phyloP scores from a whole-genome alignment of 2,888 invertebrate genomes.

The Dynastes tityus region DNA sequence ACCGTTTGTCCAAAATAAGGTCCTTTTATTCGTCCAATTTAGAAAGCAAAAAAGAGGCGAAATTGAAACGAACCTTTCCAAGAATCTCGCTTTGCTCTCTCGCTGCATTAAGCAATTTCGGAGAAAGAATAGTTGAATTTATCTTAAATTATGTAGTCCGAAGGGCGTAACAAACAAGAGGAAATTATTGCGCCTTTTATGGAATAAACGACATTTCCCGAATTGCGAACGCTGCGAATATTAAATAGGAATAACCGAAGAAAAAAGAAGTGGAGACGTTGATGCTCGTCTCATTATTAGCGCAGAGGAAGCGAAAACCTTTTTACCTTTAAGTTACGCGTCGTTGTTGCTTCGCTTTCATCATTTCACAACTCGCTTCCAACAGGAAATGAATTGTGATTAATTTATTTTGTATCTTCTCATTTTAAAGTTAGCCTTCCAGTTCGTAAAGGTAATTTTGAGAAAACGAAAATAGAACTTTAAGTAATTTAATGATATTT shows the following conservation, averaged over 20 bases:
- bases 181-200: slow-evolving; percentile 37
- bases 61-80: neutral
- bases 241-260: slow-evolving; percentile 26
- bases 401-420: slow-evolving; percentile 19
- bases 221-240: slow-evolving; percentile 39
- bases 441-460: slow-evolving; percentile 9
- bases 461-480: neutral
- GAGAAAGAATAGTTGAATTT: slow-evolving; percentile 38
- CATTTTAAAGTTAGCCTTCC: neutral
- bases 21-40: slow-evolving; percentile 1
- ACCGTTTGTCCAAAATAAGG: no score
- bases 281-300: slow-evolving; percentile 43
- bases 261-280: slow-evolving; percentile 11
- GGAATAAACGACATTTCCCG: slow-evolving; percentile 43
- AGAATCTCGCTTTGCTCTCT: slow-evolving; percentile 18
- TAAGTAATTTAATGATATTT: neutral
- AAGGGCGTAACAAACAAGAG: slow-evolving; percentile 45
- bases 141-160: slow-evolving; percentile 38
- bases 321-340: slow-evolving; percentile 19
- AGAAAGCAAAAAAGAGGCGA: neutral
- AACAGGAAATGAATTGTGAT: slow-evolving; percentile 15
- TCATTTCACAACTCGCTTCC: slow-evolving; percentile 12
- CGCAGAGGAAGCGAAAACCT: slow-evolving; percentile 42
- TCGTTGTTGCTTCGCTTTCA: slow-evolving; percentile 24
- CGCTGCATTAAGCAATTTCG: slow-evolving; percentile 40